Evolutionary conservation across 2,888 invertebrate species (phyloP), one percentile per base, ranked within the genome.

Genomic region (Zele albiditarsus): DNA sequence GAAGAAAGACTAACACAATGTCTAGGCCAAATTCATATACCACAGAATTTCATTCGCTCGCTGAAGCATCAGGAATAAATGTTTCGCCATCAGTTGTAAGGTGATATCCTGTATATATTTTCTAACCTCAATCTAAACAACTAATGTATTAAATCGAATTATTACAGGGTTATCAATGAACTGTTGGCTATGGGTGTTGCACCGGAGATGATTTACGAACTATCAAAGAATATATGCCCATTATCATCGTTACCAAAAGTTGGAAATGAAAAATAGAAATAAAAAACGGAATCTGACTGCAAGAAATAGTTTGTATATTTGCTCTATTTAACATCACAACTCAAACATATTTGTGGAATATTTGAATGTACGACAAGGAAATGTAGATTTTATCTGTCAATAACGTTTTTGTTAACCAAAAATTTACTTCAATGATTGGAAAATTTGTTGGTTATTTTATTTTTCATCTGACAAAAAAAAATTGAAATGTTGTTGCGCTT

Each of bases 61-160:
- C 63, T 20, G 38, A 63, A 38, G 16, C 38, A 63, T 38, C 63
- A n/a, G 63, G 63, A 33, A 38, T 63, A 16, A 63, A 38, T 63
- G 12, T 31, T 20, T 38, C 63, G 23, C 63, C 63, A 14, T 12
- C 63, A 1, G 20, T 63, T 31, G 5, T 63, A 3, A 63, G 38
- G 63, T 63, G 12, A 63, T 12, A 63, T 46, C 3, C 3, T 4
- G 46, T 46, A n/a, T 53, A 20, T 20, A 53, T 23, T n/a, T n/a
- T 10, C 20, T 38, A 63, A 63, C 63, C 31, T 33, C 8, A 38
- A 31, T 2, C 20, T 23, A 25, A 38, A 23, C 10, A 1, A 6
- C 1, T 27, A 27, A 25, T 23, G 25, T 53, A 2, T 14, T 25
- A 3, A 14, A 58, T 12, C 25, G 2, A 25, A 23, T 58, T 23